Evolutionary conservation across 2,113 vertebrate genomes (phyloP).

Genomic region (Nettapus auritus): DNA sequence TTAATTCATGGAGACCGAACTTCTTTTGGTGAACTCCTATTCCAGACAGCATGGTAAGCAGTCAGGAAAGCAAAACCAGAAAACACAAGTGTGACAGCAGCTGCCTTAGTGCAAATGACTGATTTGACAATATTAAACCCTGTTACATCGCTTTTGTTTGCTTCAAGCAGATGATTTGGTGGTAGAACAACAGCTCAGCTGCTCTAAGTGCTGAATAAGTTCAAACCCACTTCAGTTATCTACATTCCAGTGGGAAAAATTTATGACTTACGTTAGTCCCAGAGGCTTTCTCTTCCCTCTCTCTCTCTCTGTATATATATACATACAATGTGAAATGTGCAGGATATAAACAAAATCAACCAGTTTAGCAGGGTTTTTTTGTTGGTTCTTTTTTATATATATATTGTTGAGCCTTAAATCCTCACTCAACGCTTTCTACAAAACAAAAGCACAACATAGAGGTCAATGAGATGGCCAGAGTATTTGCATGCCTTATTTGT

Average conservation of each 20-base stretch:
- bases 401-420: background rate
- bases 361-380: background rate
- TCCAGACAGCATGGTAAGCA: background rate
- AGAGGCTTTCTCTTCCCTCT: background rate
- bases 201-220: background rate
- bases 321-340: background rate
- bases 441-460: background rate
- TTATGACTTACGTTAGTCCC: background rate
- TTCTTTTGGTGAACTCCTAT: background rate
- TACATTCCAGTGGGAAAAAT: background rate
- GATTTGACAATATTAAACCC: background rate
- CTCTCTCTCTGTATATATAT: background rate
- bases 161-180: background rate
- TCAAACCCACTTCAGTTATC: background rate
- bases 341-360: background rate
- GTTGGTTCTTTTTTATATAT: background rate
- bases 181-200: background rate
- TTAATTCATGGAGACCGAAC: background rate
- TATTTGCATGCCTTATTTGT: constrained; percentile 1
- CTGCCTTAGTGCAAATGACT: background rate
- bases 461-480: background rate
- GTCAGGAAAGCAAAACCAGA: background rate
- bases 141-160: background rate
- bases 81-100: background rate
- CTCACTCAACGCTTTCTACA: background rate